These are phyloP conservation scores for Chymomyza procnemis DNA, from an alignment of 2,888 invertebrate species.

Conservation along the genomic window DNA sequence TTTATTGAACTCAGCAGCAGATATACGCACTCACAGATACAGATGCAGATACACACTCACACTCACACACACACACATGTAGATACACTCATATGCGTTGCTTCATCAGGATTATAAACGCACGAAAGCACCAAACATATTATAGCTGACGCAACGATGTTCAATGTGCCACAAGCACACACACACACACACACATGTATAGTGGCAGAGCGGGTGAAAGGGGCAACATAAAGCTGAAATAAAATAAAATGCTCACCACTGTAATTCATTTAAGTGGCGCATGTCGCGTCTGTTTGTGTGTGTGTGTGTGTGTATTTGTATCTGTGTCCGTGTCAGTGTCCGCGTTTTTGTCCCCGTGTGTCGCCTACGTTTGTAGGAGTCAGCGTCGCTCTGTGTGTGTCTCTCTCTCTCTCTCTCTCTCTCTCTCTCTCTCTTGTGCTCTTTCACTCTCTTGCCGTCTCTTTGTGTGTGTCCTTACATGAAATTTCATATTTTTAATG, in stretches of 20 bases:
- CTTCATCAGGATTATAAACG: slow-evolving; percentile 3
- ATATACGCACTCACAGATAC: background rate
- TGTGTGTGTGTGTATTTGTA: background rate
- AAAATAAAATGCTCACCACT: slow-evolving; percentile 29
- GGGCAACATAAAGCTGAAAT: background rate
- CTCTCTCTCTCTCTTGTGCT: too few relatives aligned
- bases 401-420: slow-evolving; percentile 1
- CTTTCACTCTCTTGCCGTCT: slow-evolving; percentile 16
- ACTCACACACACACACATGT: background rate
- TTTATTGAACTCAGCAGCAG: background rate
- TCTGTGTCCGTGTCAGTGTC: background rate
- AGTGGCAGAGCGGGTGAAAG: slow-evolving; percentile 14
- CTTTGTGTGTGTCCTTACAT: slow-evolving; percentile 21
- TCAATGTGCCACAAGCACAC: slow-evolving; percentile 18
- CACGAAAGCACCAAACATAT: slow-evolving; percentile 5
- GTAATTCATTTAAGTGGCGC: slow-evolving; percentile 58
- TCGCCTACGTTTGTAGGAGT: background rate
- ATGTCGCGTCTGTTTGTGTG: background rate
- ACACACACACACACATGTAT: too few relatives aligned
- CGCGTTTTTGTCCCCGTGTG: slow-evolving; percentile 5
- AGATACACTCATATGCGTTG: background rate
- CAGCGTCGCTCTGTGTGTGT: background rate
- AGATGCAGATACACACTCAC: too few relatives aligned
- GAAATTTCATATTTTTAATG: slow-evolving; percentile 70
- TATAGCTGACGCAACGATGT: background rate